Evolutionary conservation across 2,888 invertebrate species (phyloP).

Genomic region (Chironomus riparius): DNA sequence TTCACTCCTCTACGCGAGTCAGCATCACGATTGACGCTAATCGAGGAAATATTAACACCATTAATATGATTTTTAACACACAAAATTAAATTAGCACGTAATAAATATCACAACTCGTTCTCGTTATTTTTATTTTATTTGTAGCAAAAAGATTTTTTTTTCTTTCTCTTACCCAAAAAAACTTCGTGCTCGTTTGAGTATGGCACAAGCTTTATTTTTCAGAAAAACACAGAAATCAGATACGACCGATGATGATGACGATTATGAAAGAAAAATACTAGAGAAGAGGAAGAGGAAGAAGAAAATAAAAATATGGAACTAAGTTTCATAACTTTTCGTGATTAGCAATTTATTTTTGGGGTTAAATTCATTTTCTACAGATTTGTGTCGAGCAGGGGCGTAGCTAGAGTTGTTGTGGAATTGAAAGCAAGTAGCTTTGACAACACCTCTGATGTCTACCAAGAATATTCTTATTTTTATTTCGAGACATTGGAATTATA

Average conservation of each 20-base stretch:
- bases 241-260: not conserved
- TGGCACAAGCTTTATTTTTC: not conserved
- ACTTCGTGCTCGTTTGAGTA: not conserved
- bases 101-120: constrained; percentile 14
- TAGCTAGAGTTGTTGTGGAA: too few relatives aligned
- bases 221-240: not conserved
- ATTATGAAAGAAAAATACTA: not conserved
- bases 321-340: constrained; percentile 6
- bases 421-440: too few relatives aligned
- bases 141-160: not conserved
- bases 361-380: not conserved
- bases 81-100: constrained; percentile 16
- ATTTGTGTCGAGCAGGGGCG: not conserved
- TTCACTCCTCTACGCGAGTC: not conserved
- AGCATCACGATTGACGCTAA: not conserved
- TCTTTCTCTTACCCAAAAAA: not conserved
- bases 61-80: constrained; percentile 17
- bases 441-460: too few relatives aligned
- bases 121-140: not conserved
- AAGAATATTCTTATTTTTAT: not conserved
- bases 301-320: not conserved
- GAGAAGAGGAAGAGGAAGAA: not conserved
- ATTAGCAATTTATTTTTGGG: constrained; percentile 10
- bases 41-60: constrained; percentile 22
- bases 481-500: not conserved